Evolutionary conservation across 2,113 vertebrate genomes (phyloP).

Genomic region (Erpornis zantholeuca): DNA sequence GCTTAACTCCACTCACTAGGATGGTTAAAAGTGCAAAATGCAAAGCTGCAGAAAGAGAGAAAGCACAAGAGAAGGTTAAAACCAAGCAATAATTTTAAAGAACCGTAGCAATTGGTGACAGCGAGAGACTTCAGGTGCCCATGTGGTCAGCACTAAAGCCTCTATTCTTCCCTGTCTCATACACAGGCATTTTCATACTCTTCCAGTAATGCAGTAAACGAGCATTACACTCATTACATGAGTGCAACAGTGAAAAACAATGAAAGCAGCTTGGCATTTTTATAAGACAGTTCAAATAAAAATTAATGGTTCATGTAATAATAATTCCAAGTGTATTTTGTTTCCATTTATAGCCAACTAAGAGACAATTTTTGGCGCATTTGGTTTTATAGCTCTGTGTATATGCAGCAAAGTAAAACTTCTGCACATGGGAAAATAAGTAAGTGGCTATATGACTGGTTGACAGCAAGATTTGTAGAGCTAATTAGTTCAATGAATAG

Average conservation of each 20-base stretch:
- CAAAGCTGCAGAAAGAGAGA: neutral
- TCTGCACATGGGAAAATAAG: conserved; percentile 45
- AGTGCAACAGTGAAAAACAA: neutral
- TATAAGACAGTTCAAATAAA: conserved; percentile 60
- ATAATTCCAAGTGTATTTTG: conserved; percentile 59
- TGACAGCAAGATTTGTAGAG: conserved; percentile 66
- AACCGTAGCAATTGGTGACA: fast-evolving
- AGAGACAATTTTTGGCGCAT: conserved; percentile 51
- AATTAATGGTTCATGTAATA: conserved; percentile 65
- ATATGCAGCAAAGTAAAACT: conserved; percentile 25
- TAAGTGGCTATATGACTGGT: conserved; percentile 47
- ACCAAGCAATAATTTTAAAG: neutral
- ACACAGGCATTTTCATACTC: neutral
- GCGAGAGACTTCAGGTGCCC: neutral
- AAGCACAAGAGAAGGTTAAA: neutral
- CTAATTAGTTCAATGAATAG: conserved; percentile 67
- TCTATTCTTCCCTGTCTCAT: neutral
- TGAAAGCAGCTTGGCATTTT: conserved; percentile 36
- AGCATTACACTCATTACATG: neutral
- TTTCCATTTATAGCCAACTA: conserved; percentile 58
- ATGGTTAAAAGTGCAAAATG: neutral
- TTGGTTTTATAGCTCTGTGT: conserved; percentile 45
- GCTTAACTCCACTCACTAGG: neutral
- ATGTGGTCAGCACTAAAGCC: neutral
- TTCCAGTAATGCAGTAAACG: neutral